Evolutionary conservation across 1,140 invertebrate genomes (phyloP).

Genomic region (Homalodisca vitripennis): DNA sequence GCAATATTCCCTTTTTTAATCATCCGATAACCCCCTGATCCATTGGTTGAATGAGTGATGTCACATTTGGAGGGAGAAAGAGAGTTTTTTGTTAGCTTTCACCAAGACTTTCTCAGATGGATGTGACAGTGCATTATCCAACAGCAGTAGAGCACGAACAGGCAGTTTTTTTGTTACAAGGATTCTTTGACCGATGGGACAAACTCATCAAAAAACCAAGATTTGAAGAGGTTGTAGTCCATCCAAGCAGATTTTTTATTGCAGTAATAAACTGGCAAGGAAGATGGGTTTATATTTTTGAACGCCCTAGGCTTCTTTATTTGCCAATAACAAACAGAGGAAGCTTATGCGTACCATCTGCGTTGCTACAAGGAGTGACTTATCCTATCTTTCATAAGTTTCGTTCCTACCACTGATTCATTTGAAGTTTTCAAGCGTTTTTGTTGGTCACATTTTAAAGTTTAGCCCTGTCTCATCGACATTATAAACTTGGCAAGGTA

Average conservation of each 20-base stretch:
- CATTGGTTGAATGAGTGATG: too few species aligned
- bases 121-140: neutral
- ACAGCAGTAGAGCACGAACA: too few species aligned
- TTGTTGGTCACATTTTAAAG: neutral
- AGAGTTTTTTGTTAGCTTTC: neutral
- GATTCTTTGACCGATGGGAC: neutral
- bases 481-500: slow-evolving; percentile 12
- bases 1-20: neutral
- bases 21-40: neutral
- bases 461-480: neutral
- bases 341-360: slow-evolving; percentile 2
- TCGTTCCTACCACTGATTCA: neutral
- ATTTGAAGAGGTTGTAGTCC: neutral
- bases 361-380: too few species aligned
- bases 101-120: too few species aligned
- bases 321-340: neutral
- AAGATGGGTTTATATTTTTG: slow-evolving; percentile 10
- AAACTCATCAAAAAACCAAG: too few species aligned
- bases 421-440: neutral
- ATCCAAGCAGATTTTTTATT: slow-evolving; percentile 12
- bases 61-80: neutral
- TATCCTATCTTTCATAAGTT: slow-evolving; percentile 16
- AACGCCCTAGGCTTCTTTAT: neutral
- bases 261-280: slow-evolving; percentile 7
- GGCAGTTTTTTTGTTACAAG: neutral